phyloP scores from a whole-genome alignment of 2,797 vertebrate species.

The Acipenser transmontanus region DNA sequence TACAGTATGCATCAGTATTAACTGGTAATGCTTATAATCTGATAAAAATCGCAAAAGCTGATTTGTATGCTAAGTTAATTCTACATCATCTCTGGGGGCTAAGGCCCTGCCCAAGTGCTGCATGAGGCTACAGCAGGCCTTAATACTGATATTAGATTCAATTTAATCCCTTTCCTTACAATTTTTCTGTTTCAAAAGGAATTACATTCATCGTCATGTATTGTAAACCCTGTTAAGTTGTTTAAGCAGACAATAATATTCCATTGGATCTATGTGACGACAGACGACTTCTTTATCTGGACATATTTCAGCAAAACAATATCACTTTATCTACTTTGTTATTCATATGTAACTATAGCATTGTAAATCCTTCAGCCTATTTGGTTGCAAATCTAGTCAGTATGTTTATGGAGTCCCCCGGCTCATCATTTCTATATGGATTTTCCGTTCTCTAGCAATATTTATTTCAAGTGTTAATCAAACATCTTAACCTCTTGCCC shows the following conservation, averaged over 20 bases:
- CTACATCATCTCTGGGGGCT: constrained; percentile 67
- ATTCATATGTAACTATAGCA: constrained; percentile 9
- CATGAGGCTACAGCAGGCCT: constrained; percentile 68
- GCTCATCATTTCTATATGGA: background rate
- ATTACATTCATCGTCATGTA: constrained; percentile 72
- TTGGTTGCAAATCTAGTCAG: background rate
- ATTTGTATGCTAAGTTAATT: constrained; percentile 77
- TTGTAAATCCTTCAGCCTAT: background rate
- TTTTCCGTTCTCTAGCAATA: background rate
- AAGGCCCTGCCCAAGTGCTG: constrained; percentile 62
- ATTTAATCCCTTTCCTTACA: constrained; percentile 77
- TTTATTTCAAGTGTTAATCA: too few species aligned
- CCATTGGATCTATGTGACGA: constrained; percentile 42
- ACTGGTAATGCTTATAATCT: constrained; percentile 76
- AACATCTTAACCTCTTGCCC: too few species aligned
- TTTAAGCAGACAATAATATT: constrained; percentile 48
- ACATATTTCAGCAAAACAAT: constrained; percentile 36
- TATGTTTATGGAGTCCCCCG: background rate
- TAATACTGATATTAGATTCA: constrained; percentile 83
- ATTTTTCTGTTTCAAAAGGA: constrained; percentile 65
- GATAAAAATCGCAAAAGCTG: constrained; percentile 69
- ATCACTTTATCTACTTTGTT: background rate
- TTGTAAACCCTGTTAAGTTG: constrained; percentile 62
- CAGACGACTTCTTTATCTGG: constrained; percentile 36
- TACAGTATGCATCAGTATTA: constrained; percentile 49